Percentiles rank a stretch among this genome's conserved stretches.
phyloP scores from a whole-genome alignment of 2,113 vertebrate genomes.

The Crotalus helleri region DNA sequence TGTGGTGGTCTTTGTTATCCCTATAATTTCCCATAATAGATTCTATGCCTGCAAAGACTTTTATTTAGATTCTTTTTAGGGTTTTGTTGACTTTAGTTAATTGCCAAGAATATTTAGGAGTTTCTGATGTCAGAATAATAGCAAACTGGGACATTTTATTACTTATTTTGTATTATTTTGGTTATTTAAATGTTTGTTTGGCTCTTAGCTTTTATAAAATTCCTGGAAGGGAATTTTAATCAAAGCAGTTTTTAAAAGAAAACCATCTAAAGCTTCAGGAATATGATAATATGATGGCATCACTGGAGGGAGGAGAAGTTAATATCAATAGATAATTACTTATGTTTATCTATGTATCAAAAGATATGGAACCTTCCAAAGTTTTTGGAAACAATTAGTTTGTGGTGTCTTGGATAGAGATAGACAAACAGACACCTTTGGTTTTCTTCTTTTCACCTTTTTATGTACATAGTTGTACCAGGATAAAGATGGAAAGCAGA shows the following conservation, averaged over 20 bases:
- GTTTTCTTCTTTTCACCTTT: neutral
- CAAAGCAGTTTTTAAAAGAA: neutral
- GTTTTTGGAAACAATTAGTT: neutral
- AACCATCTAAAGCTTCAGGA: neutral
- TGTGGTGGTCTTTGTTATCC: neutral
- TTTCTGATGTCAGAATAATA: neutral
- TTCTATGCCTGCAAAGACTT: neutral
- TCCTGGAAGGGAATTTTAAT: neutral
- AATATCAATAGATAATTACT: neutral
- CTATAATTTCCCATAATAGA: neutral
- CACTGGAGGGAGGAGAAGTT: neutral
- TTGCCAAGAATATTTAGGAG: neutral
- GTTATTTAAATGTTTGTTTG: neutral
- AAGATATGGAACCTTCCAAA: neutral
- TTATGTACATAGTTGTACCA: neutral
- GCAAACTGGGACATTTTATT: neutral
- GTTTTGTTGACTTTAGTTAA: neutral
- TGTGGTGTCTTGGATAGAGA: neutral
- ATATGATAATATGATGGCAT: neutral
- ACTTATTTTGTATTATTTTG: neutral
- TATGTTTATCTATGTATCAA: neutral
- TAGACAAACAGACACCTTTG: neutral
- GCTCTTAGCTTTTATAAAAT: neutral
- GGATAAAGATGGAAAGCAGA: neutral
- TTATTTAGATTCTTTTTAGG: neutral